Evolutionary conservation across 2,888 invertebrate species (phyloP).

Genomic region (Xylota segnis): DNA sequence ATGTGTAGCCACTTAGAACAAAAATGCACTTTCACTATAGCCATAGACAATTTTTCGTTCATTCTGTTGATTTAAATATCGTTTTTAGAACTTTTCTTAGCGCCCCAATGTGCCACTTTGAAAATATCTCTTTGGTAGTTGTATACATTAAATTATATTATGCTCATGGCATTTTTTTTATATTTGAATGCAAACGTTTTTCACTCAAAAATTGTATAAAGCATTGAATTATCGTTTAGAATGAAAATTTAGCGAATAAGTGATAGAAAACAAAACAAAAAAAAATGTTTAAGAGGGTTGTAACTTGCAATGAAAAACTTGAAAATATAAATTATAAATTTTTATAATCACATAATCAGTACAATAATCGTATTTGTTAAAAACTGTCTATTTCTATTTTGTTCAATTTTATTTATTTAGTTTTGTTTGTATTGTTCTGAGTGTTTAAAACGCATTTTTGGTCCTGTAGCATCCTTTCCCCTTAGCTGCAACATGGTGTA

Average conservation of each 20-base stretch:
- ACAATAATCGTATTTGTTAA: conserved; percentile 8
- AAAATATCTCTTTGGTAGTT: conserved; percentile 11
- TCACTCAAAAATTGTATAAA: conserved; percentile 51
- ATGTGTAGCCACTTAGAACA: no score
- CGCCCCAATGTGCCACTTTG: conserved; percentile 25
- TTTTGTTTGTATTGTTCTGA: neutral
- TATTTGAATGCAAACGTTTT: conserved; percentile 22
- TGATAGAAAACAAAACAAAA: conserved; percentile 58
- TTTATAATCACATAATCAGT: conserved; percentile 64
- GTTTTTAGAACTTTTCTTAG: neutral
- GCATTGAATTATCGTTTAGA: conserved; percentile 43
- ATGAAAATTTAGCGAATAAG: conserved; percentile 56
- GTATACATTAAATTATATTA: conserved; percentile 13
- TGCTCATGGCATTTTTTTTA: neutral
- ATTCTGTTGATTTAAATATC: no score
- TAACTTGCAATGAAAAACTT: conserved; percentile 63
- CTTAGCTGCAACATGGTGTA: no score
- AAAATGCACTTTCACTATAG: no score
- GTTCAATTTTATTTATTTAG: neutral
- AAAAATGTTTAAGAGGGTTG: conserved; percentile 62
- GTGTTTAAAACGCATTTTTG: no score
- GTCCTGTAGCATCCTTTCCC: no score
- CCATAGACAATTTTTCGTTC: neutral
- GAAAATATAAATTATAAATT: conserved; percentile 66
- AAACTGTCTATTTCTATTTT: neutral